Base-by-base conservation (phyloP, 2,888 invertebrate genomes). In the Koerneria pararmatus region DNA sequence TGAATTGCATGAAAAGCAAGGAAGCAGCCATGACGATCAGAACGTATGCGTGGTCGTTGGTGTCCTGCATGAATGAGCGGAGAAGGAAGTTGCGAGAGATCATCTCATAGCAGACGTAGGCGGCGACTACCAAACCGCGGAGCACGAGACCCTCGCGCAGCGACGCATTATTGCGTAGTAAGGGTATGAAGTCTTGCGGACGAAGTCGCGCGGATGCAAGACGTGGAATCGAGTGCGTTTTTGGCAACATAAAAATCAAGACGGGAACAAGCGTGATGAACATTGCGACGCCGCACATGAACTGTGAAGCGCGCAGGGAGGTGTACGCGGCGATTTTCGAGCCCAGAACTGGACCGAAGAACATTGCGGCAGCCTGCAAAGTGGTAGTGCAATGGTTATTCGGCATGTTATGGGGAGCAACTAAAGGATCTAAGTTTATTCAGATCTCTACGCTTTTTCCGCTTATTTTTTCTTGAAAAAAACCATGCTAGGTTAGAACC, bases 51-150 rank as follows among this genome's bases (percentile, higher is more conserved):
- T 76, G 76, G 69, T 83, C 82, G 59, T 74, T 77, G 58, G 82
- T 75, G 67, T 75, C 77, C 67, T 76, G 72, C 81, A 80, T 80
- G 72, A 74, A 80, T 60, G 78, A 70, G 41, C 82, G 77, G 64
- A 82, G 76, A 51, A 83, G 71, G 73, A 80, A 83, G 74, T 82
- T 83, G 31, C 82, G 74, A 0, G 80, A 77, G 68, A 82, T 80
- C 74, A 82, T 76, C 67, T 82, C 82, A 69, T 79, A 83, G 71
- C 80, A 80, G 15, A 82, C 80, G 71, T 80, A 79, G 56, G 82
- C 76, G 27, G 77, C 74, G 41, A 83, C 78, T 41, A 82, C 71
- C 32, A 82, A 70, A n/a, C 71, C 73, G n/a, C 79, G 48, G 24
- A 62, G 46, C 37, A 63, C 4, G 15, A 63, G 49, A 31, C 63